Evolutionary conservation across 2,797 vertebrate genomes (phyloP), one percentile per base, ranked within the genome.

Genomic region (Siniperca obscura): DNA sequence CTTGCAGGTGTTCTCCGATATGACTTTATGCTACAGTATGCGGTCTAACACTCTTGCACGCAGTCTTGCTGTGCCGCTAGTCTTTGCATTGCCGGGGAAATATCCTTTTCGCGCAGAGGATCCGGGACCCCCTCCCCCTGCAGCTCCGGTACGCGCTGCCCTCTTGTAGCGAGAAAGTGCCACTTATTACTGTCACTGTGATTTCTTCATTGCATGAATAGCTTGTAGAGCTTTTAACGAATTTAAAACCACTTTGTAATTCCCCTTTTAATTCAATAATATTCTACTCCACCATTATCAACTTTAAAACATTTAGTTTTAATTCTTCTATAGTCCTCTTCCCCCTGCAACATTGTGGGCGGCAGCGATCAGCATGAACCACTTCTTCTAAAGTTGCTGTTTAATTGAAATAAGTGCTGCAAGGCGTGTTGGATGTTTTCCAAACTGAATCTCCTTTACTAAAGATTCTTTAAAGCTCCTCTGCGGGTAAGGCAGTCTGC

Each of bases 1-100:
- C 89, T 90, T 70, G 92, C 90, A 91, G 93, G 92, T 94, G 92
- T 89, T 91, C 79, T 89, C 86, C 61, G 80, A 44, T 86, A 50
- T 87, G 89, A 89, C 87, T 91, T 83, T 82, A 85, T 76, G 53
- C 90, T 79, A 36, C 78, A 42, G 72, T 16, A 1, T 61, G 76
- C 81, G 77, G 80, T 77, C 65, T 62, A 25, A 70, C 78, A 40
- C 81, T 81, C 80, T 72, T 38, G 70, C 83, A 62, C 68, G 74
- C 84, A 59, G 55, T 53, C 67, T 70, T 19, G 44, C 74, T 73
- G 44, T 48, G 69, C 61, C 80, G 57, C 74, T 76, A 9, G 66
- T 66, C 42, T 75, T 76, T 67, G 73, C 79, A 34, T 64, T 76
- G 80, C 72, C 68, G 83, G 52, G 77, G 60, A 10, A 81, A 86